Evolutionary conservation across 2,113 vertebrate genomes (phyloP).

Genomic region (Vidua macroura): DNA sequence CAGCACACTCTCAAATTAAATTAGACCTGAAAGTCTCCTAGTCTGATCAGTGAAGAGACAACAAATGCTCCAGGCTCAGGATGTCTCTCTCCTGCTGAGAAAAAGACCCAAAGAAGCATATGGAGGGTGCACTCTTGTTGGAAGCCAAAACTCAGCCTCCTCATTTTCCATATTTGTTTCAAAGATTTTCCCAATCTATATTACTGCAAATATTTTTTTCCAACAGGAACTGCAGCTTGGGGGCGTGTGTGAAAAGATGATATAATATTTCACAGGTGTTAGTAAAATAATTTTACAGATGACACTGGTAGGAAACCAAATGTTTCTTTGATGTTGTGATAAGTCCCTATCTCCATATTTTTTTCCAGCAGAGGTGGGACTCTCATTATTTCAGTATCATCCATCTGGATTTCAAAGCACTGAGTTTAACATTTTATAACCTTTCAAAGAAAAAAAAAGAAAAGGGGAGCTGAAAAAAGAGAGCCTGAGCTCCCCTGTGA

Average conservation of each 20-base stretch:
- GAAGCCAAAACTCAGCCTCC: neutral
- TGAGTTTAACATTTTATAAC: neutral
- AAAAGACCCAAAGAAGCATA: neutral
- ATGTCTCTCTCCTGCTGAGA: neutral
- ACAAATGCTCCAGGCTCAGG: neutral
- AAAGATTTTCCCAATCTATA: neutral
- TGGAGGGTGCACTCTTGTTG: neutral
- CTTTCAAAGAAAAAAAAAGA: neutral
- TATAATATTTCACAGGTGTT: neutral
- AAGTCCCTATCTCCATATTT: neutral
- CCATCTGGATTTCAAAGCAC: neutral
- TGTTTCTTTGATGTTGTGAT: neutral
- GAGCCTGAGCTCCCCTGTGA: neutral
- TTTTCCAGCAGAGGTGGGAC: neutral
- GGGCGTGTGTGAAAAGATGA: neutral
- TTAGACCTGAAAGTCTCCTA: conserved; percentile 1
- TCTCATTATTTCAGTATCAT: neutral
- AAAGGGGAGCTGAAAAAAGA: neutral
- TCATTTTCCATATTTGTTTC: neutral
- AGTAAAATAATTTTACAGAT: conserved; percentile 6
- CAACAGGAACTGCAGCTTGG: neutral
- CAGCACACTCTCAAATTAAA: conserved; percentile 1
- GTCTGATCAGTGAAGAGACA: neutral
- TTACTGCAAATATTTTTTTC: neutral
- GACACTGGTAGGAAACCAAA: neutral